Conservation (phyloP, 2,113 vertebrate species). For the Poecilia latipinna region DNA sequence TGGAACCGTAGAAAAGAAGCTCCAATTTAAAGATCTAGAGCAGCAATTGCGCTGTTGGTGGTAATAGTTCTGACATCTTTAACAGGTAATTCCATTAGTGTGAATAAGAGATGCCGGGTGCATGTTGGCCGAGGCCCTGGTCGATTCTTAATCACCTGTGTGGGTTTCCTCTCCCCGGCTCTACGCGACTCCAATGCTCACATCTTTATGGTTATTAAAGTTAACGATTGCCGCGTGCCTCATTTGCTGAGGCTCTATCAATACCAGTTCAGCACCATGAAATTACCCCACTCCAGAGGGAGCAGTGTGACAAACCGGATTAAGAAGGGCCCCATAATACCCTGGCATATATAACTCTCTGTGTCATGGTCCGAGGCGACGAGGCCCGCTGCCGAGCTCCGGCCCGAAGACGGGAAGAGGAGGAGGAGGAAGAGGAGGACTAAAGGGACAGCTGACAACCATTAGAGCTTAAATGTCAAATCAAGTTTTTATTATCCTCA, state of each 20-base stretch:
- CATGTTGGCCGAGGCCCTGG: conserved; percentile 54
- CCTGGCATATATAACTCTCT: conserved; percentile 72
- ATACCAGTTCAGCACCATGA: conserved; percentile 81
- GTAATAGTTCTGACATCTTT: conserved; percentile 64
- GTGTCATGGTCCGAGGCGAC: conserved; percentile 58
- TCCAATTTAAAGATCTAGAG: conserved; percentile 30
- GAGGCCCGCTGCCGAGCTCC: conserved; percentile 50
- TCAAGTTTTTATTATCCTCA: conserved; percentile 54
- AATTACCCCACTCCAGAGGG: conserved; percentile 78
- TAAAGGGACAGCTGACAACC: conserved; percentile 39
- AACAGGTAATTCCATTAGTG: conserved; percentile 76
- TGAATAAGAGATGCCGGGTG: conserved; percentile 57
- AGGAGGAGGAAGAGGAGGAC: background rate
- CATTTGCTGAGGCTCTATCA: conserved; percentile 79
- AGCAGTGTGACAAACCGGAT: conserved; percentile 77
- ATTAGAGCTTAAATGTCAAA: conserved; percentile 67
- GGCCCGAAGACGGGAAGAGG: conserved; percentile 18
- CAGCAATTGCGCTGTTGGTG: conserved; percentile 40
- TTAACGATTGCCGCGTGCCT: conserved; percentile 78
- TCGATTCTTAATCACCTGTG: conserved; percentile 80
- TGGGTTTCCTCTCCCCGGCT: conserved; percentile 67
- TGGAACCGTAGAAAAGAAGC: conserved; percentile 1
- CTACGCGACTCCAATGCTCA: conserved; percentile 72
- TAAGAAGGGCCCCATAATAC: conserved; percentile 73
- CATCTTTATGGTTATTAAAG: conserved; percentile 82